Conservation (phyloP, 2,888 invertebrate genomes). For the Atrina japonica region DNA sequence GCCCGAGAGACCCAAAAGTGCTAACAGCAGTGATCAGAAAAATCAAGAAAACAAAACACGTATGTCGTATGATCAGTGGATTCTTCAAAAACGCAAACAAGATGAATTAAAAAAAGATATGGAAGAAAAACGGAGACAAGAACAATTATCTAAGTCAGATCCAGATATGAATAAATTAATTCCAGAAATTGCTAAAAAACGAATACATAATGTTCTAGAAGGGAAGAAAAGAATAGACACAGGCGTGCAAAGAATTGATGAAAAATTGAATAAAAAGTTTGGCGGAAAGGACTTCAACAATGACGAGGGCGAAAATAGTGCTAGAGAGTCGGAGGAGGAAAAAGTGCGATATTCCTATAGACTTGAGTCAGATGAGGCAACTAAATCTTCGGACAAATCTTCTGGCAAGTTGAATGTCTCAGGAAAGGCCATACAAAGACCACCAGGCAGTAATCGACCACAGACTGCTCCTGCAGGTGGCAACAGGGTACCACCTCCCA, state of each 20-base stretch:
- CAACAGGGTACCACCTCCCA: conserved; percentile 51
- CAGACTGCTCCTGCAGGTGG: conserved; percentile 58
- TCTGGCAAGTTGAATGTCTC: conserved; percentile 23
- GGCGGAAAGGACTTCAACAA: conserved; percentile 58
- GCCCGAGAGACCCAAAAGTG: conserved; percentile 42
- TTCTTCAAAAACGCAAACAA: conserved; percentile 64
- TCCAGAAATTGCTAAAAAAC: conserved; percentile 64
- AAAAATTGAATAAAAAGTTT: conserved; percentile 62
- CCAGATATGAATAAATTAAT: conserved; percentile 69
- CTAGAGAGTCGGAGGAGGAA: conserved; percentile 7
- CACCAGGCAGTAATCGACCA: conserved; percentile 44
- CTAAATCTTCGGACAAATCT: conserved; percentile 29
- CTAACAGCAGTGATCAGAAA: conserved; percentile 36
- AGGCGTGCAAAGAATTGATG: conserved; percentile 59
- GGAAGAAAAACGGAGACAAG: conserved; percentile 57
- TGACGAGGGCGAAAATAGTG: conserved; percentile 41
- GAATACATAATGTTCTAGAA: conserved; percentile 64
- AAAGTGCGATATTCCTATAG: conserved; percentile 56
- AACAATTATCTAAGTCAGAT: conserved; percentile 67
- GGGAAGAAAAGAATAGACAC: conserved; percentile 64
- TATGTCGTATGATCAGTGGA: conserved; percentile 73
- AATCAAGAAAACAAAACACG: conserved; percentile 57
- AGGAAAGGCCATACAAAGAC: conserved; percentile 30
- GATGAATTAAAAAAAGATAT: conserved; percentile 58
- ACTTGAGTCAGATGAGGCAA: conserved; percentile 48